Conservation (phyloP, 1,140 invertebrate species). For the Odontomachus brunneus region DNA sequence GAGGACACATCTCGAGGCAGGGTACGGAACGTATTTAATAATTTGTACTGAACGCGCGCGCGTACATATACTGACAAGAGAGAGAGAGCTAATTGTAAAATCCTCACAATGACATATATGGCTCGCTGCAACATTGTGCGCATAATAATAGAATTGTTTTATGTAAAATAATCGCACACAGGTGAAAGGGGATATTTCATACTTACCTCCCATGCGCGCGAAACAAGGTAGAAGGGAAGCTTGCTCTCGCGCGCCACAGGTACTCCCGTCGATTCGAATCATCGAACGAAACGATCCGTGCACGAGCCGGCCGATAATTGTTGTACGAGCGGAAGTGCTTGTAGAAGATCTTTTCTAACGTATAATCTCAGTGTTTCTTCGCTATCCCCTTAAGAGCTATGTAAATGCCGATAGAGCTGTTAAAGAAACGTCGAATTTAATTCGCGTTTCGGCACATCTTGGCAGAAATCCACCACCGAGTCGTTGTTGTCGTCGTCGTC, state of each 20-base stretch:
- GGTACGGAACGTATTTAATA: not conserved
- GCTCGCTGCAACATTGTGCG: not conserved
- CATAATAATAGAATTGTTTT: constrained; percentile 45
- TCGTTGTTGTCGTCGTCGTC: too few species aligned
- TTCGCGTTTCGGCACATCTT: constrained; percentile 31
- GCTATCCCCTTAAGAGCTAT: constrained; percentile 28
- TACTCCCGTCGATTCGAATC: constrained; percentile 3
- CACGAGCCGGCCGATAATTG: constrained; percentile 40
- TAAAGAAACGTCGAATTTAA: constrained; percentile 45
- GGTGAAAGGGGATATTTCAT: constrained; percentile 8
- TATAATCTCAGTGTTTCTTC: constrained; percentile 67
- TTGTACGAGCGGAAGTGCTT: constrained; percentile 57
- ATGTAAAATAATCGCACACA: not conserved
- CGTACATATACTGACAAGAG: not conserved
- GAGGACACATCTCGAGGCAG: not conserved
- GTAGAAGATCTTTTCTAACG: constrained; percentile 63
- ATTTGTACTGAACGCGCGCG: not conserved
- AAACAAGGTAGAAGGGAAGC: too few species aligned
- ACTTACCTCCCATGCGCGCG: constrained; percentile 22
- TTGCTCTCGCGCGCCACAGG: constrained; percentile 27
- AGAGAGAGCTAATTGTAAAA: not conserved
- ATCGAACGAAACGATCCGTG: constrained; percentile 5
- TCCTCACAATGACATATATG: constrained; percentile 17
- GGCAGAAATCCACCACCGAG: constrained; percentile 55
- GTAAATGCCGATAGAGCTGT: constrained; percentile 50